Evolutionary conservation across 2,888 invertebrate genomes (phyloP).

Genomic region (Psococerastis gibbosa): DNA sequence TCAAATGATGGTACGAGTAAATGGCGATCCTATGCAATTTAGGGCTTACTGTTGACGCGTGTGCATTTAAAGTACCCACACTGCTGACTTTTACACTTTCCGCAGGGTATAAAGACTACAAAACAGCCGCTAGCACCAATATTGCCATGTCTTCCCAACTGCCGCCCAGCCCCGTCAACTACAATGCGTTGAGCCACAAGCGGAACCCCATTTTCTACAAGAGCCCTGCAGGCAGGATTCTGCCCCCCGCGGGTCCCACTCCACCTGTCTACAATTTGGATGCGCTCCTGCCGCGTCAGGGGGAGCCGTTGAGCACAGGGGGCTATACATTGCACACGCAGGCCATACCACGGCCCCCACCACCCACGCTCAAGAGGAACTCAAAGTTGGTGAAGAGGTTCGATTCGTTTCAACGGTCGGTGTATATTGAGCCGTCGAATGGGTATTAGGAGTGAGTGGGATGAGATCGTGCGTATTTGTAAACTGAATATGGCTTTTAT

Average conservation of each 20-base stretch:
- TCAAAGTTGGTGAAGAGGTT: slow-evolving; percentile 3
- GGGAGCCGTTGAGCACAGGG: too few species aligned
- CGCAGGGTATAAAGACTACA: neutral
- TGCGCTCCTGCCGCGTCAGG: neutral
- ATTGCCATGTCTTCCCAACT: neutral
- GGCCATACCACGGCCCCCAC: neutral
- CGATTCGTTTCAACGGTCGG: too few species aligned
- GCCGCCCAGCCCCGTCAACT: slow-evolving; percentile 2
- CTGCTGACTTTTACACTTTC: too few species aligned
- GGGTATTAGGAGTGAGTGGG: too few species aligned
- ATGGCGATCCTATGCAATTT: neutral
- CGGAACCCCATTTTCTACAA: neutral
- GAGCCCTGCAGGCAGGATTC: neutral
- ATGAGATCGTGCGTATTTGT: too few species aligned
- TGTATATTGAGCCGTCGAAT: too few species aligned
- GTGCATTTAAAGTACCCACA: too few species aligned
- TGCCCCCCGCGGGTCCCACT: neutral
- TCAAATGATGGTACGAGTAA: neutral
- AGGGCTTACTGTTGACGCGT: too few species aligned
- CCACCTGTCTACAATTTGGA: neutral
- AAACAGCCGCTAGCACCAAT: neutral
- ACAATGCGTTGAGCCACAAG: neutral
- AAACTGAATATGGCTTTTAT: too few species aligned
- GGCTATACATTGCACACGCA: neutral
- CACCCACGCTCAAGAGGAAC: neutral